phyloP scores from a whole-genome alignment of 2,113 vertebrate genomes.

The Paedocypris sp. region DNA sequence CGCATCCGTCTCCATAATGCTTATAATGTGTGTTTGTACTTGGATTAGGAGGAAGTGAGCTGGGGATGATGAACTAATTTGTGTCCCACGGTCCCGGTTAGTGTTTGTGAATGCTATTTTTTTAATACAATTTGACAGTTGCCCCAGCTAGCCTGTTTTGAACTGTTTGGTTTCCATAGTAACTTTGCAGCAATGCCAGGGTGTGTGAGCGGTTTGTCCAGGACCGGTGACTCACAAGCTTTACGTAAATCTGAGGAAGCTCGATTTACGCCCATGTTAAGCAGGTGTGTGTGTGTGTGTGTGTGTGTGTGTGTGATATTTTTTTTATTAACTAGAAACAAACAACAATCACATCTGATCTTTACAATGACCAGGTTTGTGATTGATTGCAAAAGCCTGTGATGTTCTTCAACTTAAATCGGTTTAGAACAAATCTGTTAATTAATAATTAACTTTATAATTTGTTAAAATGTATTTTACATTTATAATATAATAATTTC shows the following conservation, averaged over 20 bases:
- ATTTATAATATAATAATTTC: too few relatives aligned
- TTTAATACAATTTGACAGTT: neutral
- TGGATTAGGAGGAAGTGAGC: neutral
- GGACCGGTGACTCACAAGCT: slow-evolving; percentile 52
- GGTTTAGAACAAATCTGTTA: too few relatives aligned
- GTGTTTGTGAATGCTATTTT: neutral
- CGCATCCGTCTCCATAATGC: too few relatives aligned
- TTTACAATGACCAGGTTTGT: too few relatives aligned
- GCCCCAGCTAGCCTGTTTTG: slow-evolving; percentile 39
- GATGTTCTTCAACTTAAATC: too few relatives aligned
- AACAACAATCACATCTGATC: too few relatives aligned
- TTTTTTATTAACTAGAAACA: too few relatives aligned
- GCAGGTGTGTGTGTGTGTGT: too few relatives aligned
- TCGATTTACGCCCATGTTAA: slow-evolving; percentile 6
- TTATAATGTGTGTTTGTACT: neutral
- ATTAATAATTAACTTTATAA: too few relatives aligned
- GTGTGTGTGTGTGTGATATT: too few relatives aligned
- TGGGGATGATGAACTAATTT: neutral
- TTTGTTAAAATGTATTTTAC: too few relatives aligned
- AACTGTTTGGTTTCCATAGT: slow-evolving; percentile 55
- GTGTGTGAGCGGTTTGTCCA: slow-evolving; percentile 32
- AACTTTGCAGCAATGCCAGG: slow-evolving; percentile 28
- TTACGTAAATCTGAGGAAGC: slow-evolving; percentile 13
- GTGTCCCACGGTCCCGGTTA: slow-evolving; percentile 9
- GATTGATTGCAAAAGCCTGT: too few relatives aligned